Conservation (phyloP, 1,140 invertebrate species). For the Caenorhabditis briggsae region DNA sequence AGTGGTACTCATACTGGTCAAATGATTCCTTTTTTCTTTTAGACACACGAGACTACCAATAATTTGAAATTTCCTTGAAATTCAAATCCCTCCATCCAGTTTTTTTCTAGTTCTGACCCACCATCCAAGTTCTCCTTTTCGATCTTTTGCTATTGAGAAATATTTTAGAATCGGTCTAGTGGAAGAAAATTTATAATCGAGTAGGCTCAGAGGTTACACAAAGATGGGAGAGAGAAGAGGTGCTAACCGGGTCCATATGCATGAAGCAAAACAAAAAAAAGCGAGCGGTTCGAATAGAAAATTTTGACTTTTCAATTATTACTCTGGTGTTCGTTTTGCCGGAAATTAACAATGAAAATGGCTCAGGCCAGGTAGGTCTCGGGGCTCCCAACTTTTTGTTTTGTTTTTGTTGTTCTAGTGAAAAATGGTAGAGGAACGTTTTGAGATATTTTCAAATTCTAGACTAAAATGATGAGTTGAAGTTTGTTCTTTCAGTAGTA, state of each 20-base stretch:
- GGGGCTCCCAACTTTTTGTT: background rate
- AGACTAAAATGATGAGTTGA: background rate
- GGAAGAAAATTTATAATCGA: constrained; percentile 52
- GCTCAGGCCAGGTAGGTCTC: constrained; percentile 29
- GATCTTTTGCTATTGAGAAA: constrained; percentile 29
- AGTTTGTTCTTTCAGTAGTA: no score
- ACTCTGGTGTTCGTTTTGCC: background rate
- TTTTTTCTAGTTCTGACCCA: background rate
- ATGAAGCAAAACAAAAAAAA: constrained; percentile 43
- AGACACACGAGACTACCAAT: background rate
- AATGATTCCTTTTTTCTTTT: constrained; percentile 20
- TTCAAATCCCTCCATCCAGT: background rate
- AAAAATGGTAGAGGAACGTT: background rate
- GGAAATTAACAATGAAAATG: constrained; percentile 20
- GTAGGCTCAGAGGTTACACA: constrained; percentile 34
- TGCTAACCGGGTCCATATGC: constrained; percentile 53
- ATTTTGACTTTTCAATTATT: constrained; percentile 47
- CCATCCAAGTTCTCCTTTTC: background rate
- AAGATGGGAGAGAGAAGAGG: constrained; percentile 38
- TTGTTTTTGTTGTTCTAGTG: background rate
- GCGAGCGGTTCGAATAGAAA: background rate
- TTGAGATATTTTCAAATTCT: no score
- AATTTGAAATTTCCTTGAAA: constrained; percentile 43
- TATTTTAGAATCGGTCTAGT: constrained; percentile 49
- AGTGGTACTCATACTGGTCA: constrained; percentile 49